Evolutionary conservation across 1,140 invertebrate genomes (phyloP).

Genomic region (Drosophila repleta): DNA sequence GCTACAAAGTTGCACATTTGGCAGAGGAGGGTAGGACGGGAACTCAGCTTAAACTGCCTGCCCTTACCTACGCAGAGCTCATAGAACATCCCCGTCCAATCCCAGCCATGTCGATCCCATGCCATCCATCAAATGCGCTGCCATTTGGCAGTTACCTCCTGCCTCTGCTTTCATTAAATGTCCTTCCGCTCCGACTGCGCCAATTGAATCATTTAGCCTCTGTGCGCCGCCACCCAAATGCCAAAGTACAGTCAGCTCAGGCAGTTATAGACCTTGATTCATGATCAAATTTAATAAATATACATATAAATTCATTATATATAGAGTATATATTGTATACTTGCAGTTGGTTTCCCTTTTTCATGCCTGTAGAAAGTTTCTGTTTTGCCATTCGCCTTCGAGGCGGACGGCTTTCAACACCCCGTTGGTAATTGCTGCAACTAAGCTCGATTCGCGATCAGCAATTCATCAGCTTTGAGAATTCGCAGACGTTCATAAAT

Average conservation of each 20-base stretch:
- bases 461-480: background rate
- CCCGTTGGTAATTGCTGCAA: background rate
- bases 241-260: slow-evolving; percentile 7
- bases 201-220: slow-evolving; percentile 67
- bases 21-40: slow-evolving; percentile 46
- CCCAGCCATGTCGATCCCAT: slow-evolving; percentile 12
- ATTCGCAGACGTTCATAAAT: slow-evolving; percentile 42
- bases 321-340: too few relatives aligned
- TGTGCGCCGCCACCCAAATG: slow-evolving; percentile 35
- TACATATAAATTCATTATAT: too few relatives aligned
- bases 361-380: too few relatives aligned
- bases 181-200: slow-evolving; percentile 70
- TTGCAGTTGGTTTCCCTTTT: too few relatives aligned
- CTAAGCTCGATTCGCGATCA: background rate
- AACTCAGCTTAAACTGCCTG: slow-evolving; percentile 9
- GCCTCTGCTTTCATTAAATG: slow-evolving; percentile 31
- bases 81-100: slow-evolving; percentile 50
- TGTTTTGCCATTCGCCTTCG: too few relatives aligned
- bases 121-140: slow-evolving; percentile 66
- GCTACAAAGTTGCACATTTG: slow-evolving; percentile 79
- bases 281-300: too few relatives aligned
- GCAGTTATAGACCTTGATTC: too few relatives aligned
- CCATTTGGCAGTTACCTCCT: slow-evolving; percentile 69
- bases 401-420: background rate
- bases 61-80: slow-evolving; percentile 33